Evolutionary conservation across 2,113 vertebrate species (phyloP), one percentile per base, ranked within the genome.

Genomic region (Menidia beryllina): DNA sequence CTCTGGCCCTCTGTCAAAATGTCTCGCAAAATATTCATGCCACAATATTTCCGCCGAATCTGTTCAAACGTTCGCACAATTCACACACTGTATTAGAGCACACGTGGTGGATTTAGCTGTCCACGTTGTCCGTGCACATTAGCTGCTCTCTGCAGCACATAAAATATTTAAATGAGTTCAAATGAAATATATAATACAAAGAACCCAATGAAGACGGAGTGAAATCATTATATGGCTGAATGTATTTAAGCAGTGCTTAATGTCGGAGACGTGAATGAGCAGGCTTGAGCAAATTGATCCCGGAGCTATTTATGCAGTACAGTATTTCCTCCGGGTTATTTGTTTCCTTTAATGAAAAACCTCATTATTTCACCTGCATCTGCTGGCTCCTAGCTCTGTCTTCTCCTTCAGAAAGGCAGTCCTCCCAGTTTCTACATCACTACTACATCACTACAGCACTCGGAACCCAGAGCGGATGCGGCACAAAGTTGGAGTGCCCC

Each of bases 141-240:
- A 75, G 52, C 41, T 58, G 65, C 65, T 69, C 79, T 72, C 78
- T 58, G 21, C 26, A 26, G 57, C 69, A 60, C 58, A 19, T 71
- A 72, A 39, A 58, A 62, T 30, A 47, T 20, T 75, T 54, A 61
- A 72, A 80, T 62, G 62, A 83, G 47, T 48, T 21, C 23, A 67
- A 72, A 77, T 43, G 48, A 75, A 69, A 49, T 62, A 62, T 71
- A 48, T 15, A 1, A 53, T 23, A 74, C 59, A 23, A n/a, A 56
- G n/a, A 55, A 30, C 5, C 39, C 1, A 17, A 25, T 38, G 10
- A 61, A 52, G 39, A 43, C 10, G 3, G 10, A 41, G 13, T 15
- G 4, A 15, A 41, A 3, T 4, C 39, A 26, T 17, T 54, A 47
- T n/a, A 26, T 27, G 55, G 25, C 39, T 45, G n/a, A 41, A 41